Conservation (phyloP, 2,888 invertebrate species). For the Apoda limacodes region DNA sequence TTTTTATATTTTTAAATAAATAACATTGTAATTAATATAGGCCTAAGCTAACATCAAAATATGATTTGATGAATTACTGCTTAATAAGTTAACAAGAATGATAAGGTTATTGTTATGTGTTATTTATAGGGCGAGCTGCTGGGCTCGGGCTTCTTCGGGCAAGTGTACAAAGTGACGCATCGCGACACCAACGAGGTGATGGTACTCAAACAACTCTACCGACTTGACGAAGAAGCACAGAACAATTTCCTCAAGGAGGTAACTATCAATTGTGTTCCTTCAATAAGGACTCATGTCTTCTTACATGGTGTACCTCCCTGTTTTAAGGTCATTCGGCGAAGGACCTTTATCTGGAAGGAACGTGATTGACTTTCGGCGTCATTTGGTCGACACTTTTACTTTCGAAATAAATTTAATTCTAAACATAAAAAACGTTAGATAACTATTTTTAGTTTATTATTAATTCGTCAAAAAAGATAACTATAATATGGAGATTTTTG, state of each 20-base stretch:
- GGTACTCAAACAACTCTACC: conserved; percentile 94
- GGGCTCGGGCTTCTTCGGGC: conserved; percentile 95
- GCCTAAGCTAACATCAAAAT: too few relatives aligned
- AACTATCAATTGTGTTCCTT: background rate
- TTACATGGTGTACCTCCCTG: too few relatives aligned
- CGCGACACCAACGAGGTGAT: conserved; percentile 91
- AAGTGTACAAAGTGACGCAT: conserved; percentile 92
- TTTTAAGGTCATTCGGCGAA: too few relatives aligned
- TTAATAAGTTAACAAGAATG: too few relatives aligned
- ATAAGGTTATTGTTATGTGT: too few relatives aligned
- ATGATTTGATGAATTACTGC: too few relatives aligned
- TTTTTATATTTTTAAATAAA: too few relatives aligned
- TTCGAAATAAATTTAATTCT: background rate
- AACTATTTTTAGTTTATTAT: background rate
- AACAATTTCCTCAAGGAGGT: conserved; percentile 94
- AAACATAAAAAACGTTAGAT: background rate
- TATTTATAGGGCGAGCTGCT: conserved; percentile 84
- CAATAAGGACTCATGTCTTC: too few relatives aligned
- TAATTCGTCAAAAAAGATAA: background rate
- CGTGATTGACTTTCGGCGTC: background rate
- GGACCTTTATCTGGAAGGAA: too few relatives aligned
- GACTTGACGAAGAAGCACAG: conserved; percentile 95
- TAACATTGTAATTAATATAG: too few relatives aligned
- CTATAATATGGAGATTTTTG: background rate
- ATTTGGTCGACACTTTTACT: too few relatives aligned